Evolutionary conservation across 2,797 vertebrate genomes (phyloP).

Genomic region (Apogon hyalosoma): DNA sequence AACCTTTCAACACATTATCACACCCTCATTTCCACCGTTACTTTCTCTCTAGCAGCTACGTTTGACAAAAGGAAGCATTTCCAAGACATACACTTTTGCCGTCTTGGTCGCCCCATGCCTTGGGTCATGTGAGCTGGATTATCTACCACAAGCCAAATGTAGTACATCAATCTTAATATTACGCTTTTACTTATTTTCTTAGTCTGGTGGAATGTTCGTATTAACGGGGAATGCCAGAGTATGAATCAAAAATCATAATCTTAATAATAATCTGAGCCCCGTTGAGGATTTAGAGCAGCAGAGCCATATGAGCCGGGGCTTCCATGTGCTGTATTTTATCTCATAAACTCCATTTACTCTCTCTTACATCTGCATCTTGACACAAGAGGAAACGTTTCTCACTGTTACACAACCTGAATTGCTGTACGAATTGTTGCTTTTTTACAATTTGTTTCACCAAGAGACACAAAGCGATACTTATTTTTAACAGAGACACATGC

Average conservation of each 20-base stretch:
- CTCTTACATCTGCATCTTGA: background rate
- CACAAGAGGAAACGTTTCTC: background rate
- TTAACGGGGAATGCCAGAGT: constrained; percentile 23
- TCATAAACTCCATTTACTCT: constrained; percentile 10
- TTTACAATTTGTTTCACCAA: no score
- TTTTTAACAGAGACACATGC: constrained; percentile 12
- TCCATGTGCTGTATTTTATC: constrained; percentile 6
- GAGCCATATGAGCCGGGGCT: constrained; percentile 1
- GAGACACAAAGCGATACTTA: background rate
- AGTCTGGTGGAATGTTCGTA: constrained; percentile 40
- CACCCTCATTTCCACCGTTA: constrained; percentile 56
- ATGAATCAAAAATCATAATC: constrained; percentile 56
- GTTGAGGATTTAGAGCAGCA: constrained; percentile 37
- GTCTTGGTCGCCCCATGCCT: constrained; percentile 22
- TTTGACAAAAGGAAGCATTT: constrained; percentile 64
- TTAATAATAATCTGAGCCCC: constrained; percentile 35
- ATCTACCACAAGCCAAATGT: constrained; percentile 21
- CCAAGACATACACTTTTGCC: constrained; percentile 31
- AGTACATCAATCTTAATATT: constrained; percentile 26
- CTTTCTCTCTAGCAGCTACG: constrained; percentile 54
- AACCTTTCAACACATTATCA: constrained; percentile 83
- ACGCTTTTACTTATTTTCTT: constrained; percentile 47
- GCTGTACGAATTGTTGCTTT: constrained; percentile 1
- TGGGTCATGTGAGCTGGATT: constrained; percentile 20
- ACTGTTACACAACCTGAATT: background rate